Percentiles rank a stretch among this genome's conserved stretches.
phyloP scores from a whole-genome alignment of 2,797 vertebrate species.

The Fratercula arctica region DNA sequence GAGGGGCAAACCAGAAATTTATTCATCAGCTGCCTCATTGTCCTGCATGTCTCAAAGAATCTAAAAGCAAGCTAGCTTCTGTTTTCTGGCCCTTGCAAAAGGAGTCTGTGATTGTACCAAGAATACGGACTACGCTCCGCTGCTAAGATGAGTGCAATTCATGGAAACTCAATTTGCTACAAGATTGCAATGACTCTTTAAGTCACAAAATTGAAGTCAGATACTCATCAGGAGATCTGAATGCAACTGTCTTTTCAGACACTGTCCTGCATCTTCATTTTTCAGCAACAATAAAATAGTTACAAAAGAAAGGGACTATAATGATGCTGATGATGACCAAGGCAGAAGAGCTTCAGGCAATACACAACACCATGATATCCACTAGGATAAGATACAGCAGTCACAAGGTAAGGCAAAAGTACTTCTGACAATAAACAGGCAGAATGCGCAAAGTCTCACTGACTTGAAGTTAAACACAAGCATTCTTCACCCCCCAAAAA shows the following conservation, averaged over 20 bases:
- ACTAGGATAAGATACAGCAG: not conserved
- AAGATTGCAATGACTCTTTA: not conserved
- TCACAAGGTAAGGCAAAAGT: not conserved
- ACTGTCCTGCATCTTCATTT: not conserved
- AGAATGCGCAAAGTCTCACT: not conserved
- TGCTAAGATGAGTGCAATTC: not conserved
- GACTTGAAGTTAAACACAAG: not conserved
- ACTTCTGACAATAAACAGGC: not conserved
- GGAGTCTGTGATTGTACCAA: not conserved
- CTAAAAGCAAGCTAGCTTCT: not conserved
- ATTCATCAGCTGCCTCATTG: not conserved
- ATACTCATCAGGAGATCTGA: not conserved
- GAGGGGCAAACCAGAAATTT: not conserved
- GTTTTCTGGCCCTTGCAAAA: not conserved
- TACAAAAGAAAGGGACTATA: not conserved
- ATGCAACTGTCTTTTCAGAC: not conserved
- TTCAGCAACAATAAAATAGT: not conserved
- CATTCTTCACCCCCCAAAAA: not conserved
- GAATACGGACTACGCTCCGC: not conserved
- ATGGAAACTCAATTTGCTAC: not conserved
- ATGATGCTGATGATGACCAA: not conserved
- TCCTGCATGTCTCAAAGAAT: not conserved
- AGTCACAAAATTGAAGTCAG: not conserved
- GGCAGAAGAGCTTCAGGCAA: not conserved
- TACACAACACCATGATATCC: rapidly evolving